Evolutionary conservation across 2,888 invertebrate species (phyloP).

Genomic region (Ochlodes sylvanus): DNA sequence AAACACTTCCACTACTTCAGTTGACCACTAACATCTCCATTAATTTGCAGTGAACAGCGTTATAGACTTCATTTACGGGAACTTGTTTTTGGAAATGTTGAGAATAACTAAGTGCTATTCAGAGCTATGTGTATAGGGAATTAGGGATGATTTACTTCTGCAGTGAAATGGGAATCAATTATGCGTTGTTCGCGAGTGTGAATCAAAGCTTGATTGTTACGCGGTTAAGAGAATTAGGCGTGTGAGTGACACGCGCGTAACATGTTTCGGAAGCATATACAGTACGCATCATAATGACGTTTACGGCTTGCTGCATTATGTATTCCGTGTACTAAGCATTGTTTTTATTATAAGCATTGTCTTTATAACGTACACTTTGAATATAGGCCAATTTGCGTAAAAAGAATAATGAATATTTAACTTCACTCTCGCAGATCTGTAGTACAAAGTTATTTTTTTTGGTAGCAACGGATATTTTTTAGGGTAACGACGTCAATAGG

Average conservation of each 20-base stretch:
- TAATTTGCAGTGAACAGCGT: no score
- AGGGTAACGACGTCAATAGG: no score
- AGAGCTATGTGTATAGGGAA: no score
- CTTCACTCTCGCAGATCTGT: no score
- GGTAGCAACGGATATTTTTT: no score
- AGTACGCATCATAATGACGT: not conserved
- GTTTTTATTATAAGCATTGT: not conserved
- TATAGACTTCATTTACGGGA: not conserved
- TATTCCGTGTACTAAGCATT: not conserved
- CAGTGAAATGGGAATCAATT: constrained; percentile 13
- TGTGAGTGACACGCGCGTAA: constrained; percentile 25
- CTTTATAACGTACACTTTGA: not conserved
- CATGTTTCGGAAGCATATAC: constrained; percentile 27
- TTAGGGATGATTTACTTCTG: not conserved
- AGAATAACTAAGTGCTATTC: no score
- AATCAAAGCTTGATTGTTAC: constrained; percentile 25
- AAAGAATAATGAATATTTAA: no score
- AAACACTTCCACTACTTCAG: no score
- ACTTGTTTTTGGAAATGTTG: no score
- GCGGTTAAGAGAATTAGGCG: constrained; percentile 32
- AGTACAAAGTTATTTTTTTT: no score
- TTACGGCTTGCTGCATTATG: not conserved
- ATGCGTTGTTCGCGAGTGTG: constrained; percentile 16
- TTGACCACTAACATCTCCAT: no score
- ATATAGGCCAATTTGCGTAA: no score